Base-by-base conservation (phyloP, 2,113 vertebrate species). In the Phyllopteryx taeniolatus region DNA sequence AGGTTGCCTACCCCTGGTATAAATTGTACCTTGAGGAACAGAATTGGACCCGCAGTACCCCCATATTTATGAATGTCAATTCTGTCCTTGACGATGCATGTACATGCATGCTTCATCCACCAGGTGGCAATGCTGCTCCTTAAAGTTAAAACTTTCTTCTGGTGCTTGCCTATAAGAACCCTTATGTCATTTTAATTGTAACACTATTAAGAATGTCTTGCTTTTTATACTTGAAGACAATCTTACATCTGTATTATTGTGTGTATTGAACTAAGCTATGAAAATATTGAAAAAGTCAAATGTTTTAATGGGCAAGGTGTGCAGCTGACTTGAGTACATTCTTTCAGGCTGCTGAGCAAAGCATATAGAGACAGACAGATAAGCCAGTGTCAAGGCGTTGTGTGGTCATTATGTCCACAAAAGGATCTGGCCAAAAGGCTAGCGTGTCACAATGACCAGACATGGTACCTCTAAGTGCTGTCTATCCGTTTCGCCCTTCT, bases 391-490 rank as follows among this genome's bases (percentile, higher is more conserved):
- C 51, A 5, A 59, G 35, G 51, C 78, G 71, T 13, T 73, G 27
- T 76, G 79, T 78, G 74, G 76, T 73, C 72, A 77, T 71, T 62
- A 47, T 80, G 68, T 71, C 81, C 77, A 85, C 78, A 71, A 82
- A 84, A 84, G 79, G 87, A 77, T 76, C 51, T 81, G 60, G 72
- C 68, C 73, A 82, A 64, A 78, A 67, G 69, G 73, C 73, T 62
- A 82, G 68, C 47, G 13, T 78, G 73, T 87, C 78, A 85, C 70
- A 79, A 80, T 85, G 72, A 84, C 90, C 88, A 83, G 85, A 91
- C 77, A 90, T 84, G 83, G 86, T 80, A 69, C 56, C 67, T n/a
- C 56, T 82, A 43, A 73, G 35, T 73, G 70, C 67, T 78, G 65
- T 77, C 73, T 65, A 47, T 76, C 61, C 71, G 22, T 81, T 68